A percentile compares a stretch with the other conserved stretches of the same genome.
phyloP scores from a whole-genome alignment of 2,888 invertebrate species.

The Epirrhoe alternata region DNA sequence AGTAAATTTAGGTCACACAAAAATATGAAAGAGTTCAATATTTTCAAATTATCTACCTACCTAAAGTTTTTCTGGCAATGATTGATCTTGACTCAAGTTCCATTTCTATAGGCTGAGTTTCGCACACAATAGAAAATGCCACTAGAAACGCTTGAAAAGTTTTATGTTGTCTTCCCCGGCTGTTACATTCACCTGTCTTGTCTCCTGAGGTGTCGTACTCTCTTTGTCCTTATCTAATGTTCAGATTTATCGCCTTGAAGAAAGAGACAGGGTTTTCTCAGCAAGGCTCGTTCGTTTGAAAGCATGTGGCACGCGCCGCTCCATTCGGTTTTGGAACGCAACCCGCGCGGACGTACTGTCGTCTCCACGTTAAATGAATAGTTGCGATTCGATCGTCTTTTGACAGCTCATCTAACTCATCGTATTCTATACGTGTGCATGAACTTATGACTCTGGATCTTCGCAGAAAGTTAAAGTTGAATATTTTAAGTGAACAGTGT shows the following conservation, averaged over 20 bases:
- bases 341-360: slow-evolving; percentile 63
- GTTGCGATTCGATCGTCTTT: slow-evolving; percentile 73
- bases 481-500: slow-evolving; percentile 52
- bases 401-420: slow-evolving; percentile 56
- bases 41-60: not conserved
- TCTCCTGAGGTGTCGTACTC: slow-evolving; percentile 53
- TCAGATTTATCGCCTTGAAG: slow-evolving; percentile 53
- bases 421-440: slow-evolving; percentile 36
- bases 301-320: slow-evolving; percentile 81
- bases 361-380: slow-evolving; percentile 52
- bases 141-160: slow-evolving; percentile 74
- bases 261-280: slow-evolving; percentile 71
- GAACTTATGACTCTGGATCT: slow-evolving; percentile 36
- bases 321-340: slow-evolving; percentile 79
- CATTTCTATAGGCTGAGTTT: slow-evolving; percentile 54
- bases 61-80: slow-evolving; percentile 16
- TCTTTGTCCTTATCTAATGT: slow-evolving; percentile 70
- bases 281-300: slow-evolving; percentile 55
- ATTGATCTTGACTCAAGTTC: slow-evolving; percentile 48
- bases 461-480: slow-evolving; percentile 25
- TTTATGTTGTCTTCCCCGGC: slow-evolving; percentile 72
- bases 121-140: slow-evolving; percentile 65
- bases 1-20: not conserved
- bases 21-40: not conserved
- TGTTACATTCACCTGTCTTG: slow-evolving; percentile 80